Base-by-base conservation (phyloP, 2,113 vertebrate species). In the Chaetops frenatus region DNA sequence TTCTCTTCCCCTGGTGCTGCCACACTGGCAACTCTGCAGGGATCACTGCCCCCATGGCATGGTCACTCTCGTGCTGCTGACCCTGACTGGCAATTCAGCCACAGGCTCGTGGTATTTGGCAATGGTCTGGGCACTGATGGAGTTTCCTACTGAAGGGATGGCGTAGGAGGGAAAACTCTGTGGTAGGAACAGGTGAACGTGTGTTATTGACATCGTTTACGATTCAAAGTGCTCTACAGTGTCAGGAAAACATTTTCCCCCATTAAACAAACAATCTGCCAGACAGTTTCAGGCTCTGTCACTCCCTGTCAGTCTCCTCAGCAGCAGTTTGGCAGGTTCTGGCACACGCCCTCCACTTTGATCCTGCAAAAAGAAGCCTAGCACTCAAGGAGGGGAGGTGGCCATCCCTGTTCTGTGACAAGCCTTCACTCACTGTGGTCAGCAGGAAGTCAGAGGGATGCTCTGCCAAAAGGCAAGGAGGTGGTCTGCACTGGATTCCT, bases 271-370 rank as follows among this genome's bases (percentile, higher is more conserved):
- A 94, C 92, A 86, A 92, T 86, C 95, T 95, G 95, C 90, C 80
- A 92, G 94, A 81, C 95, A 84, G 85, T 95, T 96, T 88, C 95
- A 96, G 96, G 93, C 95, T 94, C 95, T 88, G 92, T 93, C 93
- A 92, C 61, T 94, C 95, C 57, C 66, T 23, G 65, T 66, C 90
- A 90, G 73, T 58, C 90, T 95, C 92, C 76, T 31, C 86, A 76
- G 80, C 64, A 93, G 78, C 83, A 89, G 73, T 81, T 66, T 80
- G 94, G 81, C 87, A 92, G 93, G 61, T 70, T 77, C 71, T 91
- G 86, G 91, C 84, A 66, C 36, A 44, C 51, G 78, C 57, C 20
- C 36, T 81, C 65, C 0, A 5, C 82, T 88, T 73, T 88, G 89
- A 79, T 96, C 84, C 91, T 69, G 29, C 57, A 50, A 64, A 90